Evolutionary conservation across 1,140 invertebrate genomes (phyloP).

Genomic region (Papilio xuthus): DNA sequence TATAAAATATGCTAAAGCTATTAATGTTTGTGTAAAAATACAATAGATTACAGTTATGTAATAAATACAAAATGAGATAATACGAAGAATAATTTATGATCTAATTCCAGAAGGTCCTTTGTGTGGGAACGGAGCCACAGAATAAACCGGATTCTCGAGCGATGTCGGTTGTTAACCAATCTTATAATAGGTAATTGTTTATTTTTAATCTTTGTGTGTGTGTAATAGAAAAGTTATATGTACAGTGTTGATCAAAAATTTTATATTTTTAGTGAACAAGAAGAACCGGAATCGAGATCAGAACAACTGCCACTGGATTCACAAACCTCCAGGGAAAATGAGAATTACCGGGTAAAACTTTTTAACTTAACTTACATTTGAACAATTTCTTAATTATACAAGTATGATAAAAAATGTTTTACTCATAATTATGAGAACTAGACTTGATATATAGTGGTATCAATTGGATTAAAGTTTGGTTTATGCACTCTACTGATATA

Average conservation of each 20-base stretch:
- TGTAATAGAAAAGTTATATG: too few species aligned
- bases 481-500: too few species aligned
- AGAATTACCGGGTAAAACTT: conserved; percentile 67
- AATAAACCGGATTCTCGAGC: conserved; percentile 62
- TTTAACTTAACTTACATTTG: neutral
- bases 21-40: too few species aligned
- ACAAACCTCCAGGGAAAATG: conserved; percentile 66
- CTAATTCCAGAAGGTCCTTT: conserved; percentile 63
- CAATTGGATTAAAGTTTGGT: too few species aligned
- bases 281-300: conserved; percentile 69
- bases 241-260: neutral
- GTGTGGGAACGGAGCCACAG: conserved; percentile 52
- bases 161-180: conserved; percentile 65
- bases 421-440: too few species aligned
- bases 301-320: conserved; percentile 69
- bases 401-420: too few species aligned
- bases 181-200: conserved; percentile 68
- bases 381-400: neutral
- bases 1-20: too few species aligned
- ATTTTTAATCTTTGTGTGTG: conserved; percentile 7
- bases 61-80: neutral
- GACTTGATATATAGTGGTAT: too few species aligned
- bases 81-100: neutral
- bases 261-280: conserved; percentile 67
- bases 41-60: too few species aligned